phyloP scores from a whole-genome alignment of 2,888 invertebrate species.

The Tillus elongatus region DNA sequence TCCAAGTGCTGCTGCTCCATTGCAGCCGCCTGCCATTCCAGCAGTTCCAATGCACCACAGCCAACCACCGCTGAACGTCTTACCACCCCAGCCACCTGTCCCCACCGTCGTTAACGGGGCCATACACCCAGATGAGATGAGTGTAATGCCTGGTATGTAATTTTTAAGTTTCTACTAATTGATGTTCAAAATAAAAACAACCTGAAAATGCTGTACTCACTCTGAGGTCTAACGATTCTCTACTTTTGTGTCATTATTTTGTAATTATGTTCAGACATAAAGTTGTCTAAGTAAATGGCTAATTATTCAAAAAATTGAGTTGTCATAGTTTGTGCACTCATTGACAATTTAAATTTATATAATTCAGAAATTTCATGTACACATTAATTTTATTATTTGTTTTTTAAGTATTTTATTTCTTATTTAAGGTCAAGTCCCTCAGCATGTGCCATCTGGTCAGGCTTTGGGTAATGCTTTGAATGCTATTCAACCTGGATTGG shows the following conservation, averaged over 20 bases:
- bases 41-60: constrained; percentile 33
- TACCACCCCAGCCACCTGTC: constrained; percentile 31
- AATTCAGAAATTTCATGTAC: too few species aligned
- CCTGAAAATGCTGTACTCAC: too few species aligned
- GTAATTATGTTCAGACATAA: too few species aligned
- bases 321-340: too few species aligned
- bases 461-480: constrained; percentile 18
- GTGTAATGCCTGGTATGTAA: constrained; percentile 28
- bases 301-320: too few species aligned
- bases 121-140: constrained; percentile 40
- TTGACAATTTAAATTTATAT: too few species aligned
- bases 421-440: constrained; percentile 22
- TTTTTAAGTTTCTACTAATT: constrained; percentile 5
- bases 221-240: too few species aligned
- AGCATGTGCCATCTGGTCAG: constrained; percentile 26
- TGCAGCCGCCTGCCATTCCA: constrained; percentile 29
- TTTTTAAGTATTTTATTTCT: too few species aligned
- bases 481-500: constrained; percentile 26
- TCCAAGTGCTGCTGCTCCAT: constrained; percentile 28
- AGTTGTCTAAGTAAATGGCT: too few species aligned
- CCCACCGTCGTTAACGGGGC: constrained; percentile 39
- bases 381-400: too few species aligned
- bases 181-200: too few species aligned
- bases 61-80: constrained; percentile 32
- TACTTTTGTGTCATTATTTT: too few species aligned